Evolutionary conservation across 1,140 invertebrate species (phyloP).

Genomic region (Zaprionus kolodkinae): DNA sequence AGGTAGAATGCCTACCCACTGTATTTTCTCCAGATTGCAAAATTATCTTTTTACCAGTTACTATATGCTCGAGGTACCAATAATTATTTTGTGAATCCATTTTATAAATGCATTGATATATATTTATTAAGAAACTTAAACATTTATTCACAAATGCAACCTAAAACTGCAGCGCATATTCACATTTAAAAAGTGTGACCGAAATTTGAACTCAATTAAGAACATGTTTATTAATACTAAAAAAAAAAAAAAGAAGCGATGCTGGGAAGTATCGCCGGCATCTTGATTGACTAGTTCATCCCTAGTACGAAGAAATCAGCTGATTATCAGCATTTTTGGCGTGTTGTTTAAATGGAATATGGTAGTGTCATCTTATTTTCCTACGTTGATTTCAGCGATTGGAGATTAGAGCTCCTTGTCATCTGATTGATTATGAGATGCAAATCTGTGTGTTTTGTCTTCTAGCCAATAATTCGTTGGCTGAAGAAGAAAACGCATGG

Average conservation of each 20-base stretch:
- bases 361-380: too few relatives aligned
- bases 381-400: too few relatives aligned
- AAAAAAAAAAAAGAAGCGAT: slow-evolving; percentile 6
- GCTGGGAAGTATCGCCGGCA: not conserved
- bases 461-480: too few relatives aligned
- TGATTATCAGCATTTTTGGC: slow-evolving; percentile 21
- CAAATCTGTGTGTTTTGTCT: too few relatives aligned
- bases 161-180: not conserved
- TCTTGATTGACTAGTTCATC: not conserved
- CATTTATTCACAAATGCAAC: not conserved
- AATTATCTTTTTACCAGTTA: slow-evolving; percentile 24
- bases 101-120: not conserved
- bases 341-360: slow-evolving; percentile 1
- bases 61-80: slow-evolving; percentile 61
- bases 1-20: slow-evolving; percentile 58
- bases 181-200: slow-evolving; percentile 19
- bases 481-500: too few relatives aligned
- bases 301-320: not conserved
- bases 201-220: not conserved
- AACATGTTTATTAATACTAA: not conserved
- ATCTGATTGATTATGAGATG: too few relatives aligned
- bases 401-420: too few relatives aligned
- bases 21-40: slow-evolving; percentile 39
- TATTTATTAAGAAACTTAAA: not conserved
- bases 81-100: slow-evolving; percentile 13